These are phyloP conservation scores for Anarsia innoxiella DNA, from an alignment of 2,888 invertebrate genomes.

Conservation along the genomic window DNA sequence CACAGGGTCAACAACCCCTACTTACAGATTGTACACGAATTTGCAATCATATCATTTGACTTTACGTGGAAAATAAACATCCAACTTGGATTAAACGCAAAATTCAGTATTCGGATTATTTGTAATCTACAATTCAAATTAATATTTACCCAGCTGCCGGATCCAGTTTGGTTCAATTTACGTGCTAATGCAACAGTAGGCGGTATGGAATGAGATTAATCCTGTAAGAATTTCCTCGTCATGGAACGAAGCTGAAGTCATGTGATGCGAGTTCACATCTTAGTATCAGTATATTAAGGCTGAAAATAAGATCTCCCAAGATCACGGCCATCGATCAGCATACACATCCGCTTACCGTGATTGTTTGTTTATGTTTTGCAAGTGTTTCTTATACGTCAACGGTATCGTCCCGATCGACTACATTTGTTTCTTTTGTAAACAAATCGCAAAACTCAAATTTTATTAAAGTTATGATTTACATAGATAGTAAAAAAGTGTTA, in stretches of 20 bases:
- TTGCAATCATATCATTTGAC: background rate
- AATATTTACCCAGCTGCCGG: conserved; percentile 28
- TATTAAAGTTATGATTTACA: background rate
- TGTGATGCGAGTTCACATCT: background rate
- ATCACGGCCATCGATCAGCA: conserved; percentile 13
- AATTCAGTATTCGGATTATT: conserved; percentile 12
- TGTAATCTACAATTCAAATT: conserved; percentile 21
- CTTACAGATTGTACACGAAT: conserved; percentile 1
- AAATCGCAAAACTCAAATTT: conserved; percentile 2
- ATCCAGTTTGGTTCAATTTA: conserved; percentile 27
- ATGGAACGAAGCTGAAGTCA: conserved; percentile 9
- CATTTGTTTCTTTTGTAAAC: background rate
- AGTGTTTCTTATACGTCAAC: conserved; percentile 39
- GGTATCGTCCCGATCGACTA: conserved; percentile 21
- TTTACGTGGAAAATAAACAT: conserved; percentile 6
- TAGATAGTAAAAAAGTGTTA: too few species aligned
- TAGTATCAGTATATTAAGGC: conserved; percentile 4
- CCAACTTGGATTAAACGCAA: conserved; percentile 3
- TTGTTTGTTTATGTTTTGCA: conserved; percentile 34
- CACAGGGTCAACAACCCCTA: conserved; percentile 47
- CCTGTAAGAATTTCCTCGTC: conserved; percentile 15
- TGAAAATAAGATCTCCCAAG: conserved; percentile 1
- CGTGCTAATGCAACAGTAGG: conserved; percentile 28
- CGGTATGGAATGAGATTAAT: conserved; percentile 19
- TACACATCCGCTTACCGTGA: conserved; percentile 34